Evolutionary conservation across 2,113 vertebrate species (phyloP), one percentile per base, ranked within the genome.

Genomic region (Gymnocephalus cernua): DNA sequence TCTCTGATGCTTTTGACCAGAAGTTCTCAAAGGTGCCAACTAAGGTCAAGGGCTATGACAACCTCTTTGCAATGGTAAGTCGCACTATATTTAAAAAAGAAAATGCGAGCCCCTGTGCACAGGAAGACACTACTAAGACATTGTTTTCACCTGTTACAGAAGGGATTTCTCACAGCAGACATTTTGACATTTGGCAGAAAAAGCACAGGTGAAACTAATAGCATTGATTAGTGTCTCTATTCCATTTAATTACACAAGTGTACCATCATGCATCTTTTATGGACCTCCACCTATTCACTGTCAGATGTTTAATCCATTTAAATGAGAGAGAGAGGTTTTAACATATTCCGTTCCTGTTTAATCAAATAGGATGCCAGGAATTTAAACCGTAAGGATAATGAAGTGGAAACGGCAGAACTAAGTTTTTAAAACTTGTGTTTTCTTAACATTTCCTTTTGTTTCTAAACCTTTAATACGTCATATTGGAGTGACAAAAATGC

Each of bases 1-100:
- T 99, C 86, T 99, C 98, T 0, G 98, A 99, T 74, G 97, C 97
- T 74, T 99, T 99, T 51, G 98, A 99, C 91, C 98, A 99, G 94
- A 99, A 99, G 89, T 99, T 99, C 86, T 99, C 97, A 65, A 99
- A 99, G 89, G 98, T 99, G 19, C 98, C 97, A 44, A 99, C 98
- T 21, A 98, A 99, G 88, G 97, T 99, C 72, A 97, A 96, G 80
- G 98, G 98, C 63, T 99, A 99, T 44, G 97, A 98, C 65, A 99
- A 99, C 93, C 97, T 99, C 66, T 99, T 98, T 57, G 98, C 98
- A 50, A 99, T 99, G 98, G 97, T 99, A 64, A 95, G 97, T 83
- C 5, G 0, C 4, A 10, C 16, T 51, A 15, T 7, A 18, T 3
- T 27, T 5, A 16, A 4, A 13, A 13, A 32, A 32, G 5, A 6